Conservation (phyloP, 2,113 vertebrate species). For the Pitta sordida region DNA sequence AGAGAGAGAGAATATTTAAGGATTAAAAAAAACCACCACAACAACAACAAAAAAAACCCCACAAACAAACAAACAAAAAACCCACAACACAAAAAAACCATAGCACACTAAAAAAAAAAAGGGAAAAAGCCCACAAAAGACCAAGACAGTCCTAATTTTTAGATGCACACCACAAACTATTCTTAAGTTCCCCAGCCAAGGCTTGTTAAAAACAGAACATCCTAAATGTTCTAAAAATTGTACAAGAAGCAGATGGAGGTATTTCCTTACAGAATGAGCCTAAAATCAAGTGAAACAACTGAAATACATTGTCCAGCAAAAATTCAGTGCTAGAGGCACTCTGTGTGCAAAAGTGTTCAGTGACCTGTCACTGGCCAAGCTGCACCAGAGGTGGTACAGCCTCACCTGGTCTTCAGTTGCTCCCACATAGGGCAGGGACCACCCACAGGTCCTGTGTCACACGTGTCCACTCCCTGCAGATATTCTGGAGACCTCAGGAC, state of each 20-base stretch:
- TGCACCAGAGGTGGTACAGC: not conserved
- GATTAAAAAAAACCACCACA: not conserved
- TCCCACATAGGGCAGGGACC: not conserved
- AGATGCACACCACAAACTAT: not conserved
- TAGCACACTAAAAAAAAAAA: not conserved
- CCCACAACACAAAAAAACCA: not conserved
- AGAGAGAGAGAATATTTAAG: not conserved
- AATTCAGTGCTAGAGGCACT: not conserved
- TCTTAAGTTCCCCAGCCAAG: constrained; percentile 6
- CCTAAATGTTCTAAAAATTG: not conserved
- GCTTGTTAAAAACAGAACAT: constrained; percentile 13
- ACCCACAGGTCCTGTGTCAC: accelerated
- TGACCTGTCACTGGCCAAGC: not conserved
- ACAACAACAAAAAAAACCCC: too few species aligned
- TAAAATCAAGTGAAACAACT: not conserved
- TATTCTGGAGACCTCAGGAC: not conserved
- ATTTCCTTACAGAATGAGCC: not conserved
- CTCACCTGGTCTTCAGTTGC: not conserved
- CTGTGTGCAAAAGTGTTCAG: accelerated
- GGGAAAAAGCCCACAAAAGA: not conserved
- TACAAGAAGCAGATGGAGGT: constrained; percentile 5
- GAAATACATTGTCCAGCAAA: not conserved
- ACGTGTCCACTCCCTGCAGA: not conserved
- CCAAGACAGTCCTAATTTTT: not conserved
- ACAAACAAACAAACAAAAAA: too few species aligned